Evolutionary conservation across 1,140 invertebrate species (phyloP).

Genomic region (Hyphantria cunea): DNA sequence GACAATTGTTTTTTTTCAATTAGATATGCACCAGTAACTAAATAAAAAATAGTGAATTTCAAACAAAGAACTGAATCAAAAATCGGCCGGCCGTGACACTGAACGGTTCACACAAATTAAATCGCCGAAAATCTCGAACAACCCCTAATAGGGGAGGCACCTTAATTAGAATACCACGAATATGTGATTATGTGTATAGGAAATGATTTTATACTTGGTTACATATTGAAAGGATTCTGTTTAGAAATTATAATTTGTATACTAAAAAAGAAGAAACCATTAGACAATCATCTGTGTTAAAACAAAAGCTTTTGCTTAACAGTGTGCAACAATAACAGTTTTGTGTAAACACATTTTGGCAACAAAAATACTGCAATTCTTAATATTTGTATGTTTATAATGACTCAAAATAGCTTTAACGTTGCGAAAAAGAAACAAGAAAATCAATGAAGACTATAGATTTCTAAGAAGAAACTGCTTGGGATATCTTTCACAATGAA

Average conservation of each 20-base stretch:
- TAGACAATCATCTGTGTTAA: no score
- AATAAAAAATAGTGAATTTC: slow-evolving; percentile 14
- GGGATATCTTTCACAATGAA: slow-evolving; percentile 3
- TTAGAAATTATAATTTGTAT: background rate
- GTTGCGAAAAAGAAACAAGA: background rate
- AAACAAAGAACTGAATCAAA: slow-evolving; percentile 20
- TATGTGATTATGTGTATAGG: slow-evolving; percentile 19
- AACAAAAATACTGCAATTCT: no score
- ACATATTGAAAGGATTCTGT: background rate
- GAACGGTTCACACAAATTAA: slow-evolving; percentile 18
- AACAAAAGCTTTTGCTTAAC: no score
- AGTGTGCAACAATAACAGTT: no score
- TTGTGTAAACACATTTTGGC: no score
- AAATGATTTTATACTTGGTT: slow-evolving; percentile 14
- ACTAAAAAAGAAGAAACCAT: no score
- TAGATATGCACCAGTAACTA: slow-evolving; percentile 15
- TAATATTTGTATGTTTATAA: background rate
- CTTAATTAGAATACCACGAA: slow-evolving; percentile 25
- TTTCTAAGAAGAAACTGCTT: slow-evolving; percentile 9
- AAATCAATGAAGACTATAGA: slow-evolving; percentile 1
- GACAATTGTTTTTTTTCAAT: slow-evolving; percentile 12
- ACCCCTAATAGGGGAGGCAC: slow-evolving; percentile 16
- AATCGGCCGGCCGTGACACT: slow-evolving; percentile 4
- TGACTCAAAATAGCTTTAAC: background rate
- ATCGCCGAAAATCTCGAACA: slow-evolving; percentile 21